Evolutionary conservation across 2,797 vertebrate genomes (phyloP).

Genomic region (Moxostoma hubbsi): DNA sequence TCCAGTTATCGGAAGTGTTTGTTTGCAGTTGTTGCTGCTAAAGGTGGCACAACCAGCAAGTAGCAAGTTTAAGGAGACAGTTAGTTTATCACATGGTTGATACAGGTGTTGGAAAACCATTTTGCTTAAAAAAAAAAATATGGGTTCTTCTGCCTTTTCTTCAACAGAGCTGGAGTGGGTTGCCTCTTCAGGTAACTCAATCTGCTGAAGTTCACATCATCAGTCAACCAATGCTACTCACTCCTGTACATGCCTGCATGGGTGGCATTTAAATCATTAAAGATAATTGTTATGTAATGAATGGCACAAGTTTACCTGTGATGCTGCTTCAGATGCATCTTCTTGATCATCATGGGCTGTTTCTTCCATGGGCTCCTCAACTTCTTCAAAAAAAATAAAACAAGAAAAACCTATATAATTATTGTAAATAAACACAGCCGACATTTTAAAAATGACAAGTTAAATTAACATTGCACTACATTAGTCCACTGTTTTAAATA

Average conservation of each 20-base stretch:
- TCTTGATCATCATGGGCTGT: conserved; percentile 13
- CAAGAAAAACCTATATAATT: too few relatives aligned
- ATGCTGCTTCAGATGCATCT: conserved; percentile 28
- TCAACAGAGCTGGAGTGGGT: conserved; percentile 4
- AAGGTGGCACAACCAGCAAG: too few relatives aligned
- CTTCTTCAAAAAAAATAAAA: conserved; percentile 13
- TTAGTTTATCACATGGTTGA: too few relatives aligned
- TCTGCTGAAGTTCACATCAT: conserved; percentile 32
- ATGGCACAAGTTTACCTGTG: conserved; percentile 44
- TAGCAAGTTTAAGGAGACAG: too few relatives aligned
- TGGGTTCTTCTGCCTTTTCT: conserved; percentile 53
- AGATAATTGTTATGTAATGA: not conserved
- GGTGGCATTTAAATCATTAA: not conserved
- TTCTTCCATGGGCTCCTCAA: conserved; percentile 59
- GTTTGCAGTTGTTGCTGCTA: too few relatives aligned
- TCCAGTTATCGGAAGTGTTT: too few relatives aligned
- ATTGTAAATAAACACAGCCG: not conserved
- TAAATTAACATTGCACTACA: not conserved
- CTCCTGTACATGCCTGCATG: not conserved
- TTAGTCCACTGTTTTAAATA: not conserved
- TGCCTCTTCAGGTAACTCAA: conserved; percentile 39
- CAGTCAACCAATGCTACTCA: not conserved
- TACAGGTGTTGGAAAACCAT: too few relatives aligned
- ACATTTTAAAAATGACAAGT: too few relatives aligned
- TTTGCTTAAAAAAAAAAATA: too few relatives aligned